Base-by-base conservation (phyloP, 1,140 invertebrate genomes). In the Drosophila paulistorum region DNA sequence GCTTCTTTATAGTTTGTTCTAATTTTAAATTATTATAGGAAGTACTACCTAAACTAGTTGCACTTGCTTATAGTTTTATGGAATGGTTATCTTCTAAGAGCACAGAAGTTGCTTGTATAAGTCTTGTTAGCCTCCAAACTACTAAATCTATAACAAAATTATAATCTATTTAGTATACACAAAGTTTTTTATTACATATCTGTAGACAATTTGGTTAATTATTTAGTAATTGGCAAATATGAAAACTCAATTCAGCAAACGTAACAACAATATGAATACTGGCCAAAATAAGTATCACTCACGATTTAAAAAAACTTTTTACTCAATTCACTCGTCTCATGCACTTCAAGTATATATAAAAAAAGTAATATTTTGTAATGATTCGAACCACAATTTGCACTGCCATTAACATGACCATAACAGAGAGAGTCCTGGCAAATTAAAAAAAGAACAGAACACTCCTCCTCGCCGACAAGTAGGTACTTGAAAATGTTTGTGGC, bases 351-450 rank as follows among this genome's bases (percentile, higher is more conserved):
- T 10, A 20, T n/a, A 1, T 23, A 51, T 51, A 20, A 51, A 51
- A 51, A 51, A 9, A 23, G 45, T 51, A 11, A 23, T 48, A 51
- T 51, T 51, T 23, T 11, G n/a, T 51, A 51, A 51, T 51, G 45
- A 51, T 23, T 51, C 17, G 45, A 51, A 51, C 39, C 23, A 39
- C 62, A 60, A 74, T 74, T 68, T 13, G 57, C 73, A 68, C 1
- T 17, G 71, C 33, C 58, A 62, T 75, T 75, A 75, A 68, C 65
- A 33, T 23, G 58, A 41, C 58, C 57, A 75, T 75, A 75, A 75
- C 73, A 62, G 64, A 59, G 75, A 75, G 61, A 65, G 39, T 74
- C 45, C 45, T 23, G 17, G 9, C 42, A 48, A 74, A 74, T 66
- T 66, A 73, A 74, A 67, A 33, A n/a, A 23, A 41, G 33, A 14